Base-by-base conservation (phyloP, 1,140 invertebrate species). In the Lordiphosa stackelbergi region DNA sequence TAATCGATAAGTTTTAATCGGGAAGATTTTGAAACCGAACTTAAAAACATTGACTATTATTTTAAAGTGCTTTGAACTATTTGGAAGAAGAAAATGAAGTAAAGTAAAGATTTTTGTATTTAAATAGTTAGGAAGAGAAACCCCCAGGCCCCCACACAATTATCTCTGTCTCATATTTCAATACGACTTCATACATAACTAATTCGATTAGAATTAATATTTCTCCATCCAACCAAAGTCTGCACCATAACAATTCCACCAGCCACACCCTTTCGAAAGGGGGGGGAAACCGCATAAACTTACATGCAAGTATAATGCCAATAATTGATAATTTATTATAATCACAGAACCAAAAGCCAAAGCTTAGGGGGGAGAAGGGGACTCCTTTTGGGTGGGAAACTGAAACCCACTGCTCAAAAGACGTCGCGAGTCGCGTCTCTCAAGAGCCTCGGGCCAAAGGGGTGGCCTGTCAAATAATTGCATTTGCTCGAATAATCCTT, bases 401-500 rank as follows among this genome's bases (percentile, higher is more conserved):
- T 54, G 19, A 19, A 19, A 19, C 19, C 43, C 35, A 31, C 40
- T 22, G 16, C 48, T 55, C 55, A 55, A 43, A 69, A 66, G 60
- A 64, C 53, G 45, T 28, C 16, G 37, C 36, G 10, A 49, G 31
- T 16, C 9, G 13, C 47, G 34, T 35, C 11, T 2, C 5, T 19
- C 8, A 10, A 5, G 36, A 13, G 42, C 34, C 16, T 10, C 28
- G 34, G 57, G 47, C 19, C 34, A 52, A 66, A 64, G 57, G 66
- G 73, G 43, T 45, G 59, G 62, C 46, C 77, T 73, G 77, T 77
- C 78, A 83, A 83, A 83, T 86, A 86, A 86, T 86, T 86, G 84
- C 84, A 86, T 86, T 86, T 86, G 84, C 74, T 73, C 62, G 70
- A 79, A 69, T 85, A 85, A 85, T 85, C 84, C 84, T 85, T 85